Evolutionary conservation across 1,140 invertebrate genomes (phyloP).

Genomic region (Chrysomallon squamiferum): DNA sequence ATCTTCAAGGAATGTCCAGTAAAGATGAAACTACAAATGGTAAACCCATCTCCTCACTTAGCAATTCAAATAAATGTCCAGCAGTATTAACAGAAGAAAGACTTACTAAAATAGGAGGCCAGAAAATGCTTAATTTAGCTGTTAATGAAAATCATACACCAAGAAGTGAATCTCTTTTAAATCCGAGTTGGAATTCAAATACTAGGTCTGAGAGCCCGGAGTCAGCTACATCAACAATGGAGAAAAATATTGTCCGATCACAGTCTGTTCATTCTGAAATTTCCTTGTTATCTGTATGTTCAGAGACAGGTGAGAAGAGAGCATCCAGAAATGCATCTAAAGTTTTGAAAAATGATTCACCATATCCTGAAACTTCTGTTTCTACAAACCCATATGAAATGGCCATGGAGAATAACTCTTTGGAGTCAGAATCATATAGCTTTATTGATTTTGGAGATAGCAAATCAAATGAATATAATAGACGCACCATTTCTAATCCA

Average conservation of each 20-base stretch:
- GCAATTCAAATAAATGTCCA: too few relatives aligned
- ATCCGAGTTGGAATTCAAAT: not conserved
- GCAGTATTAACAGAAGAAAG: not conserved
- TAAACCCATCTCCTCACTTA: too few relatives aligned
- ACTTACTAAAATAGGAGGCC: not conserved
- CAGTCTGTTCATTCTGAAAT: conserved; percentile 29
- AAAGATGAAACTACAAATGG: too few relatives aligned
- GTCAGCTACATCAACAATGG: conserved; percentile 8
- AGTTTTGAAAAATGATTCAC: conserved; percentile 28
- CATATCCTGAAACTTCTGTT: conserved; percentile 26
- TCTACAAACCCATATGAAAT: not conserved
- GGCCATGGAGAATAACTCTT: not conserved
- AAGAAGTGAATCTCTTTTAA: conserved; percentile 2
- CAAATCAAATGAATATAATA: not conserved
- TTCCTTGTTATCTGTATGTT: conserved; percentile 41
- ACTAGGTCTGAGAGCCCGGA: conserved; percentile 4
- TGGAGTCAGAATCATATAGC: not conserved
- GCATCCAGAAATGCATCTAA: conserved; percentile 4
- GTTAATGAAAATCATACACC: not conserved
- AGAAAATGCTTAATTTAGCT: not conserved
- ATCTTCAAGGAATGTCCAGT: too few relatives aligned
- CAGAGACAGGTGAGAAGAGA: conserved; percentile 49
- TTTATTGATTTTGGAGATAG: not conserved
- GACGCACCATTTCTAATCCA: too few relatives aligned
- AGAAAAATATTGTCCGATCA: conserved; percentile 9